Percentiles rank a stretch among this genome's conserved stretches.
Conservation (phyloP, 2,113 vertebrate genomes). For the Sinocyclocheilus maitianheensis region DNA sequence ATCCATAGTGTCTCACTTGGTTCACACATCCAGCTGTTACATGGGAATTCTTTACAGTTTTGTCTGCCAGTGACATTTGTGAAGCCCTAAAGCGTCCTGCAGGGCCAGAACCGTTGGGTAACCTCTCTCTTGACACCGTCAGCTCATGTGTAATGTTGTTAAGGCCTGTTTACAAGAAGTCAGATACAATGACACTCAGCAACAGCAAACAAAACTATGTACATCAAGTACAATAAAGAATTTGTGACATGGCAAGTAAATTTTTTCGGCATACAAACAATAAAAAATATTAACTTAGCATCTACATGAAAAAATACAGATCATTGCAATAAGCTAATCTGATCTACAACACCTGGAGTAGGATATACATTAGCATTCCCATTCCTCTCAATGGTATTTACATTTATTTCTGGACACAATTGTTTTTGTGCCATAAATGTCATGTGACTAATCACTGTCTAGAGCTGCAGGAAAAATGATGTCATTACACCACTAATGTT, state of each 20-base stretch:
- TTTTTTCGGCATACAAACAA: not conserved
- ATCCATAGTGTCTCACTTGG: conserved; percentile 15
- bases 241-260: not conserved
- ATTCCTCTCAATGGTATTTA: not conserved
- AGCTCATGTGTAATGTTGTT: conserved; percentile 8
- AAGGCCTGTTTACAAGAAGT: not conserved
- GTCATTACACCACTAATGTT: not conserved
- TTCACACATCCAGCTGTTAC: conserved; percentile 33
- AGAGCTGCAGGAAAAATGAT: conserved; percentile 7
- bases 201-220: not conserved
- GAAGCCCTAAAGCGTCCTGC: conserved; percentile 26
- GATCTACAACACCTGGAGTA: not conserved
- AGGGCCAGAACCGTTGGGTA: not conserved
- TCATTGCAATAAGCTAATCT: not conserved
- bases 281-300: not conserved
- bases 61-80: conserved; percentile 32
- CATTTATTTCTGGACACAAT: not conserved
- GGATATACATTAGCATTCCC: not conserved
- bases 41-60: conserved; percentile 25
- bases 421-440: not conserved
- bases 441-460: not conserved
- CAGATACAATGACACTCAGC: not conserved
- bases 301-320: not conserved
- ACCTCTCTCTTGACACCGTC: not conserved
- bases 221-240: not conserved